Conservation (phyloP, 2,797 vertebrate genomes). For the Takifugu rubripes region DNA sequence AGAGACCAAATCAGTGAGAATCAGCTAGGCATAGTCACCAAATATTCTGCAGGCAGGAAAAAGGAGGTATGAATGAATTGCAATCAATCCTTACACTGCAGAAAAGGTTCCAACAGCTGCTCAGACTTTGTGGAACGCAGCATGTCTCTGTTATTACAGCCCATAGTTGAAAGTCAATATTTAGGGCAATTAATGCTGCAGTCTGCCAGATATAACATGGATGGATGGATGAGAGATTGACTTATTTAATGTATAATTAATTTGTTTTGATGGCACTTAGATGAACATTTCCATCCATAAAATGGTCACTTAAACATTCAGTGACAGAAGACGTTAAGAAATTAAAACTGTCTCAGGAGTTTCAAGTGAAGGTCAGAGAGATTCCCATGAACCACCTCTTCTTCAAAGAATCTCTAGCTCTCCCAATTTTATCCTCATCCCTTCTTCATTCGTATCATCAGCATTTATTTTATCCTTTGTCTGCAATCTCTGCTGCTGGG, state of each 20-base stretch:
- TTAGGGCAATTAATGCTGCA: background rate
- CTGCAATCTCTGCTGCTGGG: conserved; percentile 60
- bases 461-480: conserved; percentile 60
- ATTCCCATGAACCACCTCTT: conserved; percentile 33
- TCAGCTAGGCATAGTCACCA: background rate
- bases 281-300: too few species aligned
- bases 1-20: background rate
- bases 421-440: conserved; percentile 41
- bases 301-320: conserved; percentile 12
- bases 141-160: too few species aligned
- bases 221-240: conserved; percentile 13
- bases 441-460: conserved; percentile 53
- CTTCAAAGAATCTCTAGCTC: conserved; percentile 45
- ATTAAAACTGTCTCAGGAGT: conserved; percentile 28
- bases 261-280: background rate
- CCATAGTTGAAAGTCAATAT: background rate
- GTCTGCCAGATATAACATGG: background rate
- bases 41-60: background rate
- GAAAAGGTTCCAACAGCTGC: too few species aligned
- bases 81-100: background rate
- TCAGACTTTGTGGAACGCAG: too few species aligned
- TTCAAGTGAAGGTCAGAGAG: conserved; percentile 14
- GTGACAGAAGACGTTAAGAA: background rate
- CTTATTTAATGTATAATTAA: background rate
- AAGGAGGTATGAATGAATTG: background rate